A percentile compares a stretch with the other conserved stretches of the same genome.
Conservation (phyloP, 2,797 vertebrate species). For the Sarcophilus harrisii region DNA sequence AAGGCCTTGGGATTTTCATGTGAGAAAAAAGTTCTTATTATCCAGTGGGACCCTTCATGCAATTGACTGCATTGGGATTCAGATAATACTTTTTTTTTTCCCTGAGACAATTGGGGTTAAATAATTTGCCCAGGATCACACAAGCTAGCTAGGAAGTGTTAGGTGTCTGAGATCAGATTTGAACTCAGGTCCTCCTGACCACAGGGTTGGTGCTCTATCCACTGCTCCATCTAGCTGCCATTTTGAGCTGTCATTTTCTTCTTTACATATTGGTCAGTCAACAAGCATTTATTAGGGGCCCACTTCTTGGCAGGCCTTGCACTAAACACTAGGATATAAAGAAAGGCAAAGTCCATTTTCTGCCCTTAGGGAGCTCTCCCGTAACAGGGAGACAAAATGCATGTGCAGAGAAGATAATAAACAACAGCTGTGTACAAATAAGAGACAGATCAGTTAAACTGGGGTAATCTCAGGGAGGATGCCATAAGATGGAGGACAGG, state of each 20-base stretch:
- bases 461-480: neutral
- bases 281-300: neutral
- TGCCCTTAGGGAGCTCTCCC: neutral
- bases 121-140: too few species aligned
- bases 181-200: too few species aligned
- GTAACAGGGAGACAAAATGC: neutral
- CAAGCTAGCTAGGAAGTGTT: too few species aligned
- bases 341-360: neutral
- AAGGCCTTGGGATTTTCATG: neutral
- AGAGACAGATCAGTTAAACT: neutral
- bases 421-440: neutral
- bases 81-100: neutral
- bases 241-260: neutral
- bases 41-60: neutral
- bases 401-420: neutral
- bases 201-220: too few species aligned
- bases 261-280: neutral
- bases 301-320: neutral
- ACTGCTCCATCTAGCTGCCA: neutral
- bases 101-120: too few species aligned
- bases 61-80: neutral
- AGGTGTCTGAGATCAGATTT: too few species aligned
- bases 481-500: neutral
- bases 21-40: neutral
- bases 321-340: neutral